Base-by-base conservation (phyloP, 2,113 vertebrate species). In the Notarius lentiginosus region DNA sequence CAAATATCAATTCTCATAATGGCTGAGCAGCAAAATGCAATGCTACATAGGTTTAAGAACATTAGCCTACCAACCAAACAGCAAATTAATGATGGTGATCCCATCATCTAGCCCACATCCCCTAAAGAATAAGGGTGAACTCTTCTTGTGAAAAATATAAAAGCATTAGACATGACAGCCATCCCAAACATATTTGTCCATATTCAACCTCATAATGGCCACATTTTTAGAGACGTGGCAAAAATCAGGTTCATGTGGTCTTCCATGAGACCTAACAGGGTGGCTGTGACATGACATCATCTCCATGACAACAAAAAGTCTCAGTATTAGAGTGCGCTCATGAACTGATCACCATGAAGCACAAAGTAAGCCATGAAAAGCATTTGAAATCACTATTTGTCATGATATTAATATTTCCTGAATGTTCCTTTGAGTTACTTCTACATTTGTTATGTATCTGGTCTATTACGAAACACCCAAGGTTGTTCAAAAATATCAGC, bases 221-320 rank as follows among this genome's bases (percentile, higher is more conserved):
- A 49, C 56, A 55, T 60, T 47, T 82, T 86, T 34, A 61, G 17
- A 47, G 60, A 85, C 66, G 60, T 51, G 49, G n/a, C 1, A 10
- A 77, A 11, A 77, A 85, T 61, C 8, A 53, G 66, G 56, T 72
- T 60, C 61, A 61, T 87, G 68, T 53, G 34, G 68, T 68, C 5
- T 80, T 68, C 20, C 24, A 17, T 56, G 63, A 34, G 49, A 27
- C n/a, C 24, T 1, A 70, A 47, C 17, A 81, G 6, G 30, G 41
- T 47, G 34, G 53, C 27, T 5, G 47, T 17, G 34, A 83, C 18
- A 9, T 79, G 34, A 77, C 15, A 6, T 63, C 61, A 83, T 87
- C 72, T n/a, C 83, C 77, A 89, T 89, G 77, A 85, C 83, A 82
- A 82, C 70, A 56, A 18, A 56, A 86, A 30, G 60, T 30, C 4